A percentile compares a stretch with the other conserved stretches of the same genome.
These are phyloP conservation scores for Discoglossus pictus DNA, from an alignment of 2,797 vertebrate species.

Conservation along the genomic window DNA sequence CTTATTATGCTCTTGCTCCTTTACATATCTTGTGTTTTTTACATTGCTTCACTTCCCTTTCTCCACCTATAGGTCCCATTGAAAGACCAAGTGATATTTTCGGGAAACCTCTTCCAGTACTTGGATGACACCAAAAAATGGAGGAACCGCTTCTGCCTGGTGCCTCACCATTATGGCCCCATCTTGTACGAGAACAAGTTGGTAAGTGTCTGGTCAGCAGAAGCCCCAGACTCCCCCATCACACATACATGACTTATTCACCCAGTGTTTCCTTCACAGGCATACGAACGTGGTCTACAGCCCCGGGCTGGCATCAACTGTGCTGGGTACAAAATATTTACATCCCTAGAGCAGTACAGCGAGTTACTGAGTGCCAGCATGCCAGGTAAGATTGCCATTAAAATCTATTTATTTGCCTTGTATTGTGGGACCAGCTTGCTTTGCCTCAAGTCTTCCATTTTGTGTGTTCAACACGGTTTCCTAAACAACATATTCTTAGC, in stretches of 20 bases:
- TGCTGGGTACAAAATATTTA: slow-evolving; percentile 88
- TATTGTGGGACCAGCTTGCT: too few species aligned
- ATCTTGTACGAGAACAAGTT: slow-evolving; percentile 83
- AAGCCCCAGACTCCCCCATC: too few species aligned
- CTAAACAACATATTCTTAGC: too few species aligned
- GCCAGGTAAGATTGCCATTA: slow-evolving; percentile 77
- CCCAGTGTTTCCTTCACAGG: slow-evolving; percentile 65
- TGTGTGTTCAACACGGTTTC: too few species aligned
- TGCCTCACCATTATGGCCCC: slow-evolving; percentile 84
- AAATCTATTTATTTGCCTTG: too few species aligned
- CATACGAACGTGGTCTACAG: slow-evolving; percentile 79
- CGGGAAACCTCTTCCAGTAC: slow-evolving; percentile 90
- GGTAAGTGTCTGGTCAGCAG: slow-evolving; percentile 69
- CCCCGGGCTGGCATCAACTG: slow-evolving; percentile 84
- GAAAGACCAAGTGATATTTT: slow-evolving; percentile 87
- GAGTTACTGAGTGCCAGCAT: slow-evolving; percentile 82
- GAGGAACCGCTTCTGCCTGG: slow-evolving; percentile 86
- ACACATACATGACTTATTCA: too few species aligned
- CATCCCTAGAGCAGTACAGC: slow-evolving; percentile 87
- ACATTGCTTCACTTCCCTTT: neutral
- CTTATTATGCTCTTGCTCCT: too few species aligned
- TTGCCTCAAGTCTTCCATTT: too few species aligned
- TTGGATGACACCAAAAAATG: slow-evolving; percentile 94
- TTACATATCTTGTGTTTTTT: too few species aligned
- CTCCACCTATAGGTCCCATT: slow-evolving; percentile 83